Base-by-base conservation (phyloP, 2,113 vertebrate species). In the Phaethornis superciliosus region DNA sequence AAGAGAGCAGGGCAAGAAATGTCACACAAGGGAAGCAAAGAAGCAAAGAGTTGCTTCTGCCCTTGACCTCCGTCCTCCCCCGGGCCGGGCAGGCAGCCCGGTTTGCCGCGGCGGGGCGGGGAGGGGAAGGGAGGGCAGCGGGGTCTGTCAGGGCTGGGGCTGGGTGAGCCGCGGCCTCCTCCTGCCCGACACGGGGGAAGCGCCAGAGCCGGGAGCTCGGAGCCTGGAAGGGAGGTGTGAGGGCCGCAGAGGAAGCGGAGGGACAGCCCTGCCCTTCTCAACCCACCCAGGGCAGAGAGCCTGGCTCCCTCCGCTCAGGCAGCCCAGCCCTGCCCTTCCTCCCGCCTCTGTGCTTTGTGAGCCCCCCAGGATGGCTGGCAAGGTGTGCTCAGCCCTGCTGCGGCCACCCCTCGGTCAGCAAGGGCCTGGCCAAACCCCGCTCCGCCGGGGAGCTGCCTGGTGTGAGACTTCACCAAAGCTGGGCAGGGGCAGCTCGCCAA, bases 191-290 rank as follows among this genome's bases (percentile, higher is more conserved):
- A 12, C 69, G 28, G 54, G 46, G 62, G 78, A 37, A 20, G 24
- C 6, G 0, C 32, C 54, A 37, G 32, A 1, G 1, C 1, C 0
- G 4, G 10, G 32, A 1, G 1, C 62, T 54, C 19, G 55, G 37
- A 46, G 70, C 40, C 2, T 1, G 22, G 44, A 19, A 1, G 3
- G 30, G 23, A 10, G 6, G 46, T 35, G 46, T 1, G 3, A 26
- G 37, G 74, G 46, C 46, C 28, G 74, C 37, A 3, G 46, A 52
- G 28, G 67, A 47, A 67, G 24, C 2, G 1, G 20, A n/a, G 28
- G 16, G 17, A 20, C 46, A 47, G 46, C 46, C 46, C 46, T 20
- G 44, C 44, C 44, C 24, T 62, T 18, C 37, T 19, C 70, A 47
- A 27, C 37, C 40, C 40, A 40, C 40, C 40, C 11, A 55, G 11